Evolutionary conservation across 2,888 invertebrate genomes (phyloP), one percentile per base, ranked within the genome.

Genomic region (Limnephilus marmoratus): DNA sequence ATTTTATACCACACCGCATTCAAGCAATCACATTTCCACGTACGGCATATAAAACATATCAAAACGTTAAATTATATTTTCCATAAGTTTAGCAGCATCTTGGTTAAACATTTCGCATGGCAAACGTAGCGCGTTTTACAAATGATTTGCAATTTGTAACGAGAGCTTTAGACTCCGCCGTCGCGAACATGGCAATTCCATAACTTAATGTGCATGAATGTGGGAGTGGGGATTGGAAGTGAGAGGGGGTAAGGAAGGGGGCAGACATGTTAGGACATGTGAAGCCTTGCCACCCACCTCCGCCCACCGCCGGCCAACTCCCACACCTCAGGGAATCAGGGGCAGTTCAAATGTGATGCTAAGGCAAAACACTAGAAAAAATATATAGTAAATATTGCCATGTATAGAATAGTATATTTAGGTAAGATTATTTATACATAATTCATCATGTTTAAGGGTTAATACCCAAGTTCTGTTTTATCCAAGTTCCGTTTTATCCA

Each of bases 61-160:
- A 68, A 68, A 68, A 68, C 68, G 68, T 68, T 4, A 68, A 68
- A 68, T 68, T 9, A 68, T 68, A 68, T 68, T 68, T 68, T 68
- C 68, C 68, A 68, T 68, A 68, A n/a, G 68, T 24, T 24, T n/a
- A 68, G 68, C n/a, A n/a, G 68, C 68, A 68, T 68, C 68, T 68
- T n/a, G 86, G 45, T 45, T n/a, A 45, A 37, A 45, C 86, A 86
- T 41, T 29, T n/a, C 86, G 45, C 37, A 41, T n/a, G 49, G 45
- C 49, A 45, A 45, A 45, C 41, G 86, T 68, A 68, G 68, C n/a
- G 86, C 29, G 45, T 87, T 45, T 87, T n/a, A 87, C 53, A 87
- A 87, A 87, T 87, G 86, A 87, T 87, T 87, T 87, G 86, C 86
- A 87, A 87, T 87, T 87, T 87, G 86, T 87, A 87, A 29, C 49